These are phyloP conservation scores for sheep (Ovis aries) DNA, from an alignment of 2,113 vertebrate genomes.

Conservation along the genomic window ARS-UI_Ramb_v3.0 NC_056076.1:50019001-50019500, in stretches of 20 bases:
- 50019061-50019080: not conserved
- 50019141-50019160: not conserved
- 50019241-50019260: accelerated
- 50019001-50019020: not conserved
- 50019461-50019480: not conserved
- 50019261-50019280: accelerated
- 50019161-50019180: not conserved
- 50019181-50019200: not conserved
- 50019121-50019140: not conserved
- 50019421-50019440: not conserved
- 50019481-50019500: not conserved
- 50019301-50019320: accelerated
- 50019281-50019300: too few relatives aligned
- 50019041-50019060: not conserved
- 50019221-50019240: too few relatives aligned
- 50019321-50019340: not conserved
- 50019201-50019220: accelerated
- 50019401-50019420: not conserved
- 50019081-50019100: not conserved
- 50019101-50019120: not conserved
- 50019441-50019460: not conserved
- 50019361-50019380: not conserved
- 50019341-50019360: not conserved
- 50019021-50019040: not conserved
- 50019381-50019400: not conserved